Evolutionary conservation across 2,113 vertebrate genomes (phyloP), one percentile per base, ranked within the genome.

Genomic region (Apodemus sylvaticus): DNA sequence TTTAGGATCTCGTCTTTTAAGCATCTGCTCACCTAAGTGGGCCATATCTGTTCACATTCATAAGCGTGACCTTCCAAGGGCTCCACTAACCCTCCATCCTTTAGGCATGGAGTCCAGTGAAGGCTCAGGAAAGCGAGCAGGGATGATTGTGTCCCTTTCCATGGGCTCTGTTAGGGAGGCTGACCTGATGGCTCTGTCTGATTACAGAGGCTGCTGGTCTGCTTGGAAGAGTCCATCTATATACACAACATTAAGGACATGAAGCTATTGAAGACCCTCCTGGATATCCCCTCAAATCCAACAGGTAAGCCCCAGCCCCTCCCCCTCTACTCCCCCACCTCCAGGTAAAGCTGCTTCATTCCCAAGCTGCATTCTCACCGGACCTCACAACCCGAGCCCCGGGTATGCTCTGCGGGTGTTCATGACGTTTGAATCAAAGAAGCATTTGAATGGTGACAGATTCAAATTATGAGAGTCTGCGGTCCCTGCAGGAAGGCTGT

Each of bases 161-260:
- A 3, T 2, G 62, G 53, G 58, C 0, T 39, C 76, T 4, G 53
- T 71, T 89, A 45, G 66, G 60, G 78, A n/a, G 96, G 29, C 90
- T 96, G 97, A 93, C n/a, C n/a, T n/a, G n/a, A n/a, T 2, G 39
- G 11, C 34, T 86, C 68, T 96, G 60, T 98, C 97, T 98, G 93
- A 82, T 97, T 98, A 24, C 98, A 99, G 99, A 99, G 99, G 97
- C 98, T 99, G 91, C 98, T 99, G 55, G 99, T 99, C 24, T 99
- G 99, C 95, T 98, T 99, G 98, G 99, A 99, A 92, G 99, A 99
- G 93, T 99, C 99, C 0, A 99, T 99, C 97, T 99, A 99, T 97
- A 99, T 99, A 96, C 99, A 99, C 97, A 99, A 99, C 97, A 99
- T 99, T 95, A 99, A 99, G 96, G 99, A 99, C 97, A 99, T 99